Percentiles rank a stretch among this genome's conserved stretches.
These are phyloP conservation scores for Plagodis pulveraria DNA, from an alignment of 2,888 invertebrate species.

Conservation along the genomic window DNA sequence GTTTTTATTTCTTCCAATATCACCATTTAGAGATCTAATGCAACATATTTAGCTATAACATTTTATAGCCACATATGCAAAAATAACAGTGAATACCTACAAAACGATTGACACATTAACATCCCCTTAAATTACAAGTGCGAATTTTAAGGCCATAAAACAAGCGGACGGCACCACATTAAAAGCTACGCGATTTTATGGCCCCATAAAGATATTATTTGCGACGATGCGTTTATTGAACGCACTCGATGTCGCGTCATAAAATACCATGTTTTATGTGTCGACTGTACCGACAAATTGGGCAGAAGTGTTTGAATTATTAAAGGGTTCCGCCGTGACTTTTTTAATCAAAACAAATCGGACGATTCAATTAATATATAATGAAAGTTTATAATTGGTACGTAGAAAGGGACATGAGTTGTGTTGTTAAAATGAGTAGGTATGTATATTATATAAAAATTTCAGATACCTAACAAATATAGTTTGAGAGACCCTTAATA, in stretches of 20 bases:
- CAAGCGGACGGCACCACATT: slow-evolving; percentile 16
- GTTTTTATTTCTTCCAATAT: too few species aligned
- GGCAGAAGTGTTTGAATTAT: slow-evolving; percentile 6
- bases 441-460: too few species aligned
- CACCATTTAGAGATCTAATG: too few species aligned
- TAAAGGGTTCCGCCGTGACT: not conserved
- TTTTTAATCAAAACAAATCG: not conserved
- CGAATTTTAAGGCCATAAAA: slow-evolving; percentile 24
- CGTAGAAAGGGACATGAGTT: too few species aligned
- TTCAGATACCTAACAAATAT: too few species aligned
- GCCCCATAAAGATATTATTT: slow-evolving; percentile 28
- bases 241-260: slow-evolving; percentile 25
- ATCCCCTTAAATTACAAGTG: slow-evolving; percentile 18
- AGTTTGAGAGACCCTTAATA: too few species aligned
- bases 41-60: too few species aligned
- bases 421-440: too few species aligned
- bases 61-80: too few species aligned
- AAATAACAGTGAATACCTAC: not conserved
- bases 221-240: slow-evolving; percentile 30
- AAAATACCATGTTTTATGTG: slow-evolving; percentile 23
- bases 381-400: too few species aligned
- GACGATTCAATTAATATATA: not conserved
- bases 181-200: slow-evolving; percentile 21
- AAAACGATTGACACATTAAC: slow-evolving; percentile 6
- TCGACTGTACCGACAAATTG: slow-evolving; percentile 24